phyloP scores from a whole-genome alignment of 2,888 invertebrate species.

The Nipponacmea schrenckii region DNA sequence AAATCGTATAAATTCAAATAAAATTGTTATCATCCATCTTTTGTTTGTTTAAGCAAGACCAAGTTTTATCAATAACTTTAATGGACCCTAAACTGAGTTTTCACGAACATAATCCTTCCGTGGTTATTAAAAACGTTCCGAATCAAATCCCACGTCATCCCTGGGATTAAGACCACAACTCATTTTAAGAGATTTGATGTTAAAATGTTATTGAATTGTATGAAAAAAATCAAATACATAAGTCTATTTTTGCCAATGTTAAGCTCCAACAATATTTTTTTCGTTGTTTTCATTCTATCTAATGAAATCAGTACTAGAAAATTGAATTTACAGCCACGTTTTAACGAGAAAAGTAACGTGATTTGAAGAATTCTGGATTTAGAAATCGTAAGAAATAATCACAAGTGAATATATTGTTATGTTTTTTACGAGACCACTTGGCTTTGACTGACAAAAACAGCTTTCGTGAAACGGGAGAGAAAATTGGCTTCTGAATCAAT shows the following conservation, averaged over 20 bases:
- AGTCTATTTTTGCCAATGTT: not conserved
- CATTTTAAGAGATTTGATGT: not conserved
- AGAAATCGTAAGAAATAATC: not conserved
- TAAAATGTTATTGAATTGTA: slow-evolving; percentile 1
- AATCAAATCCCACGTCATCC: too few relatives aligned
- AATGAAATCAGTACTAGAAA: not conserved
- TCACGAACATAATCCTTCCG: too few relatives aligned
- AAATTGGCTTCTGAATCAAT: not conserved
- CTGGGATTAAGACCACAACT: too few relatives aligned
- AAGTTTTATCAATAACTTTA: too few relatives aligned
- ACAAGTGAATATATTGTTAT: not conserved
- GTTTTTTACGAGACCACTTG: slow-evolving; percentile 1
- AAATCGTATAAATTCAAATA: too few relatives aligned
- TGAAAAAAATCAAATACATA: not conserved
- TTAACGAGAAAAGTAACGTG: not conserved
- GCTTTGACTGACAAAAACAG: not conserved
- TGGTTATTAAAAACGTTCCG: too few relatives aligned
- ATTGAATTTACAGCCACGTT: not conserved
- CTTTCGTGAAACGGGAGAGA: not conserved
- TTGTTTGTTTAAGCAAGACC: too few relatives aligned
- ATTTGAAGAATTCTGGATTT: not conserved
- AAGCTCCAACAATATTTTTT: not conserved
- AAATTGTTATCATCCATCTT: too few relatives aligned
- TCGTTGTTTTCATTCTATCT: not conserved
- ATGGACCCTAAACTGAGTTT: too few relatives aligned